Percentiles rank a stretch among this genome's conserved stretches.
Conservation (phyloP, 92 coral and sea anemone species). For the Chrysogorgia sp. region DNA sequence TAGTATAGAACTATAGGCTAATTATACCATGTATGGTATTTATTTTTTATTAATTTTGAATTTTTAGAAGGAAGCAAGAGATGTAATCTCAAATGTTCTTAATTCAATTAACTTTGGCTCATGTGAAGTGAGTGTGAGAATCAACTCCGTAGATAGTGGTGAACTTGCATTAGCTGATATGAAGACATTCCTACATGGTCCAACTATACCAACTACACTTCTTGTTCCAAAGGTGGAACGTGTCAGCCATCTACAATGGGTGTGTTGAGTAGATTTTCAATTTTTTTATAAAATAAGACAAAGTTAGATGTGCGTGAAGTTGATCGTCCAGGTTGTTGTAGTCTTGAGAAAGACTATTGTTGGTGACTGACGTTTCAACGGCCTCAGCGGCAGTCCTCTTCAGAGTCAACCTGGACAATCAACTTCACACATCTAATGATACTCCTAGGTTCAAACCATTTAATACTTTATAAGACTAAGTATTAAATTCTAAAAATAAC, state of each 20-base stretch:
- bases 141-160: conserved; percentile 81
- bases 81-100: conserved; percentile 66
- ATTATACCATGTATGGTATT: not conserved
- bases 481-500: not conserved
- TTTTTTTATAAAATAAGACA: too few relatives aligned
- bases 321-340: too few relatives aligned
- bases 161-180: conserved; percentile 82
- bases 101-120: conserved; percentile 77
- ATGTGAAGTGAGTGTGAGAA: conserved; percentile 90
- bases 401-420: too few relatives aligned
- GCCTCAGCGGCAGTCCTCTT: too few relatives aligned
- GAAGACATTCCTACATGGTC: conserved; percentile 67
- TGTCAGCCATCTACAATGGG: conserved; percentile 83
- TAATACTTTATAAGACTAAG: not conserved
- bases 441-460: too few relatives aligned
- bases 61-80: conserved; percentile 84
- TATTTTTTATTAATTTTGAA: not conserved
- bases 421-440: too few relatives aligned
- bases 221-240: conserved; percentile 94
- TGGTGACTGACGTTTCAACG: too few relatives aligned
- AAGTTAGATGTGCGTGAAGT: too few relatives aligned
- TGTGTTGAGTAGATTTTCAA: conserved; percentile 49
- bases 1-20: too few relatives aligned
- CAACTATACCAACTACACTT: conserved; percentile 76
- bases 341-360: too few relatives aligned